Conservation (phyloP, 2,113 vertebrate species). For the Eulemur rufifrons region DNA sequence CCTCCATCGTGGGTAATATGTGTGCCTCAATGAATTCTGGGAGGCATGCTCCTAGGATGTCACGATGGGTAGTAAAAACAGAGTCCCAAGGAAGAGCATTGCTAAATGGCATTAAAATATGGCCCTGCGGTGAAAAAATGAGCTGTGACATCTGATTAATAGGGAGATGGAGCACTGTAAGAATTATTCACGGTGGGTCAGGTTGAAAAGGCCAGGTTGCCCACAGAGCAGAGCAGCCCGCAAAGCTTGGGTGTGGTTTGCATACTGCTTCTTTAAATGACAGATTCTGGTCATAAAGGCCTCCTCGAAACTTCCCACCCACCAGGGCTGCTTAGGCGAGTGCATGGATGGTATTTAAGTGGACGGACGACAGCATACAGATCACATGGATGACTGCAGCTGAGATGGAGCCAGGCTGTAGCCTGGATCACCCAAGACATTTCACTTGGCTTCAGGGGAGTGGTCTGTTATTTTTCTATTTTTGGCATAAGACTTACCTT, state of each 20-base stretch:
- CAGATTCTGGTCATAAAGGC: not conserved
- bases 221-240: not conserved
- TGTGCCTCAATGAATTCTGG: not conserved
- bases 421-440: not conserved
- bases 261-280: not conserved
- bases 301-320: not conserved
- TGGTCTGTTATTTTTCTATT: not conserved
- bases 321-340: not conserved
- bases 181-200: not conserved
- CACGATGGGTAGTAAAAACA: not conserved
- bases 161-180: not conserved
- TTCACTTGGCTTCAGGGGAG: not conserved
- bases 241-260: not conserved
- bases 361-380: not conserved
- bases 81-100: not conserved
- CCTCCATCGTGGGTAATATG: not conserved
- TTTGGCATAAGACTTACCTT: not conserved
- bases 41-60: not conserved
- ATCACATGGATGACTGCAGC: not conserved
- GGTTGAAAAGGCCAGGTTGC: not conserved
- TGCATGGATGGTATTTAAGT: not conserved
- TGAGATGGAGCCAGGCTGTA: not conserved
- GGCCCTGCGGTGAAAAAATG: not conserved
- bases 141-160: slow-evolving; percentile 5
- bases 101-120: not conserved